Base-by-base conservation (phyloP, 1,140 invertebrate genomes). In the Dreissena polymorpha region DNA sequence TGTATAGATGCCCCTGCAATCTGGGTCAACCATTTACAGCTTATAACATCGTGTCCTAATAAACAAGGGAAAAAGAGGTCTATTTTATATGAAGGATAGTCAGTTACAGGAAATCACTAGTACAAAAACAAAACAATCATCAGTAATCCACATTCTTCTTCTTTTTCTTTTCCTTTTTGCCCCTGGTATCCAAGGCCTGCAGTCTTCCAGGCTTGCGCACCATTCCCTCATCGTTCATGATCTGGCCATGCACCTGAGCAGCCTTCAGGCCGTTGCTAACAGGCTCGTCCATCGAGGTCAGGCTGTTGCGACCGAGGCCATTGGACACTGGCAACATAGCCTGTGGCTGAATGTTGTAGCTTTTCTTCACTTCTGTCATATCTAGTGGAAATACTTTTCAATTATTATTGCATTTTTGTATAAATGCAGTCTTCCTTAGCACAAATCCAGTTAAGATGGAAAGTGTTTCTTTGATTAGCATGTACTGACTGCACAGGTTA, bases 151-250 rank as follows among this genome's bases (percentile, higher is more conserved):
- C 76, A 70, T 71, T 83, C 39, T 39, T 85, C 55, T 86, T 89
- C 83, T 88, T 90, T 83, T 83, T 89, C 71, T 76, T 82, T 83
- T 84, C 87, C 80, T 88, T 89, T 10, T 84, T 79, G 0, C 85
- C 84, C 3, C 86, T 85, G 21, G 88, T 70, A 12, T 88, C 89
- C n/a, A 92, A 85, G 5, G 92, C 88, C 72, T 92, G 88, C 6
- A 93, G 83, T 18, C 90, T 86, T 3, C 79, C 85, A 7, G 92
- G 91, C 84, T 88, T 89, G 65, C 90, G 78, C 8, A 86, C 25
- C 10, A 85, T 57, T 3, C 83, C 67, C 23, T 88, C 88, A 64
- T 90, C 88, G 67, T 75, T 84, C 69, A 86, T 70, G 23, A 89
- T 53, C 71, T 88, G 86, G 8, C 88, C 88, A 64, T 90, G 89